Evolutionary conservation across 2,797 vertebrate species (phyloP).

Genomic region (Protosalanx chinensis): DNA sequence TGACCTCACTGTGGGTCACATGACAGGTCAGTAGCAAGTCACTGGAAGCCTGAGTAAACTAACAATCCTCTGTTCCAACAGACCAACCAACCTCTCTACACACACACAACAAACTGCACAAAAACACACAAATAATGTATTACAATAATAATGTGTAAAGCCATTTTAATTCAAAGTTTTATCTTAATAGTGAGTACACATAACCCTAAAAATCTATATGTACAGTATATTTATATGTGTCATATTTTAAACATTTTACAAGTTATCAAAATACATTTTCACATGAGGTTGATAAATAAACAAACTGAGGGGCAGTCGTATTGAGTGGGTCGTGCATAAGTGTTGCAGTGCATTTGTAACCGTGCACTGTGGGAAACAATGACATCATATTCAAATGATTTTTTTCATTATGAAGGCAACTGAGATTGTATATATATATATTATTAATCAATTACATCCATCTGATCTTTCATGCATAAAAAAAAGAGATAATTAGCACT

Average conservation of each 20-base stretch:
- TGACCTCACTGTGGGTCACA: neutral
- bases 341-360: conserved; percentile 29
- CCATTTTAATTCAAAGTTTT: conserved; percentile 56
- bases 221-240: conserved; percentile 45
- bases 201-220: conserved; percentile 43
- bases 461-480: conserved; percentile 32
- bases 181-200: conserved; percentile 44
- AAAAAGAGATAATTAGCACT: conserved; percentile 15
- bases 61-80: neutral
- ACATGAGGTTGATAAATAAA: conserved; percentile 39
- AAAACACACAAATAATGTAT: neutral
- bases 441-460: conserved; percentile 32
- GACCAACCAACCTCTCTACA: neutral
- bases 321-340: conserved; percentile 8
- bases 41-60: neutral
- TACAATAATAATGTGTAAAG: conserved; percentile 13
- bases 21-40: neutral
- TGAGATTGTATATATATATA: conserved; percentile 2
- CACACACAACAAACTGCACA: neutral
- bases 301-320: conserved; percentile 28
- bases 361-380: neutral
- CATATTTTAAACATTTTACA: conserved; percentile 58
- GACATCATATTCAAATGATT: conserved; percentile 22
- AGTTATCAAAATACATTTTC: conserved; percentile 39
- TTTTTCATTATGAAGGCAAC: conserved; percentile 27